Conservation (phyloP, 92 coral and sea anemone genomes). For the Pocillopora grandis region DNA sequence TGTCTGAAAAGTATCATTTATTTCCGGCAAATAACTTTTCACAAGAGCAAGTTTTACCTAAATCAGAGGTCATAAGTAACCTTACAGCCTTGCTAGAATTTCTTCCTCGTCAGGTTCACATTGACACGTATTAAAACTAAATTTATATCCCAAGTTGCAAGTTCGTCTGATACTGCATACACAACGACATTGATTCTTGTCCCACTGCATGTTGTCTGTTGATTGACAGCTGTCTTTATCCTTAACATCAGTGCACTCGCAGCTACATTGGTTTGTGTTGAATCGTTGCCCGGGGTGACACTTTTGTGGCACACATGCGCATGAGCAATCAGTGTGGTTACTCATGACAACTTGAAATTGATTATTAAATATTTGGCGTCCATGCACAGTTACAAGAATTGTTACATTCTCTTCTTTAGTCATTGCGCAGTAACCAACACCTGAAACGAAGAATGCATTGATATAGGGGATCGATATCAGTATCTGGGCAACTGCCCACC, state of each 20-base stretch:
- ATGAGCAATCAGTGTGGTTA: slow-evolving; percentile 20
- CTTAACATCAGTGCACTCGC: neutral
- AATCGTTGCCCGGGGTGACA: neutral
- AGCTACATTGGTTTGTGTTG: neutral
- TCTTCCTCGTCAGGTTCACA: neutral
- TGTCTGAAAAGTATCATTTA: neutral
- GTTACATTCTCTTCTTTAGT: neutral
- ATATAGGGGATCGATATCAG: neutral
- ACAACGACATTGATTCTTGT: neutral
- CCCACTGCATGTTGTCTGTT: slow-evolving; percentile 7
- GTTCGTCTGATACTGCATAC: neutral
- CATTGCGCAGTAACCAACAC: neutral
- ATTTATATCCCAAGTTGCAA: neutral
- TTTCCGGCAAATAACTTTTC: too few species aligned
- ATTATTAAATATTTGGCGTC: too few species aligned
- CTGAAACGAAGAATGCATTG: neutral
- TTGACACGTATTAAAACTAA: neutral
- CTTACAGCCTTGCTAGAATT: neutral
- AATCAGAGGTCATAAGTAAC: too few species aligned
- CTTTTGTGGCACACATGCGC: slow-evolving; percentile 7
- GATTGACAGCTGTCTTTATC: neutral
- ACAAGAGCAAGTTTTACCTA: too few species aligned
- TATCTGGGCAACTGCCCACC: too few species aligned
- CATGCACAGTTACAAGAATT: neutral
- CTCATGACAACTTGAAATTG: neutral